Percentiles rank a stretch among this genome's conserved stretches.
These are phyloP conservation scores for Ahaetulla prasina DNA, from an alignment of 2,113 vertebrate species.

Conservation along the genomic window DNA sequence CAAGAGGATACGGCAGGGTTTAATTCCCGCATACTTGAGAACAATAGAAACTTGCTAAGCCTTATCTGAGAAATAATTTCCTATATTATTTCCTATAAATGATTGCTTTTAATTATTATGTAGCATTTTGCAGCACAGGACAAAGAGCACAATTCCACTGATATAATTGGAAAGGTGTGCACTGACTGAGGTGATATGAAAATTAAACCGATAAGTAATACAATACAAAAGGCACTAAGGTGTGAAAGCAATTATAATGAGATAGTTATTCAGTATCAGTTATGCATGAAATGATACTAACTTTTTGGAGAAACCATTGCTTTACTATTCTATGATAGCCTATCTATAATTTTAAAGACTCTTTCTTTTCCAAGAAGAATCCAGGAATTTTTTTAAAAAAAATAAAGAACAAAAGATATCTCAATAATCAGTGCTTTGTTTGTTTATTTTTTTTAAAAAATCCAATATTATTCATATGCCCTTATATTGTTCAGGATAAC, in stretches of 20 bases:
- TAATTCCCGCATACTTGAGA: background rate
- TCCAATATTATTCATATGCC: background rate
- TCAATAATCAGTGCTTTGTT: background rate
- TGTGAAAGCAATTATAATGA: constrained; percentile 36
- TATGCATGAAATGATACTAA: constrained; percentile 1
- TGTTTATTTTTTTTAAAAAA: background rate
- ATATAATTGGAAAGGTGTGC: constrained; percentile 19
- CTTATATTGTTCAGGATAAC: background rate
- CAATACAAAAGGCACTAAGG: constrained; percentile 31
- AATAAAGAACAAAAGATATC: background rate
- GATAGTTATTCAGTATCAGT: background rate
- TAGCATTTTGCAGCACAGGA: constrained; percentile 30
- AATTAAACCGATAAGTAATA: constrained; percentile 27
- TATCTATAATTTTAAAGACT: constrained; percentile 1
- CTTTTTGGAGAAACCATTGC: constrained; percentile 14
- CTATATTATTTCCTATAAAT: constrained; percentile 36
- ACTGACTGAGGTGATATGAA: constrained; percentile 39
- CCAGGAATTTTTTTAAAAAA: background rate
- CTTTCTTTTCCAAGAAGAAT: constrained; percentile 25
- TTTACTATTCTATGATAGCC: background rate
- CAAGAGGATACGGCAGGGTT: background rate
- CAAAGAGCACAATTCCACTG: constrained; percentile 20
- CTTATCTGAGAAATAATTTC: constrained; percentile 24
- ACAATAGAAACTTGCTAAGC: background rate
- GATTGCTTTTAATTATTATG: constrained; percentile 45